Percentiles rank a stretch among this genome's conserved stretches.
phyloP scores from a whole-genome alignment of 1,140 invertebrate genomes.

The Caerostris extrusa region DNA sequence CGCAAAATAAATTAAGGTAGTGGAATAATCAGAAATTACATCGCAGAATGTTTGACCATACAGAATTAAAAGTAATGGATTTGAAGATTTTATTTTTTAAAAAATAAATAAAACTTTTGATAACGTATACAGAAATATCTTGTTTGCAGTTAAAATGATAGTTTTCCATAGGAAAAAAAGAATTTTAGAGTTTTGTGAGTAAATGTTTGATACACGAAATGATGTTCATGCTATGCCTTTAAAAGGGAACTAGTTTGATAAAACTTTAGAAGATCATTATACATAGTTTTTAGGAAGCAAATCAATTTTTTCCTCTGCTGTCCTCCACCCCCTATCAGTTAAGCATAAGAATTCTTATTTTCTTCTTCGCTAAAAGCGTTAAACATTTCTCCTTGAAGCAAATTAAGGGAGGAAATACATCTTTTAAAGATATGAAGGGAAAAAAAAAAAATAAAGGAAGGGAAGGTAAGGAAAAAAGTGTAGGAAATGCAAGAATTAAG shows the following conservation, averaged over 20 bases:
- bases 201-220: slow-evolving; percentile 46
- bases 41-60: not conserved
- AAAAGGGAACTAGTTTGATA: slow-evolving; percentile 41
- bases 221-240: slow-evolving; percentile 58
- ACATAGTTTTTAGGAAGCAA: slow-evolving; percentile 25
- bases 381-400: slow-evolving; percentile 57
- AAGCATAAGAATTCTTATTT: slow-evolving; percentile 13
- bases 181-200: not conserved
- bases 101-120: not conserved
- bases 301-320: not conserved
- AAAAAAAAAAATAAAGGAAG: not conserved
- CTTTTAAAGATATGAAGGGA: slow-evolving; percentile 33
- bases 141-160: slow-evolving; percentile 42
- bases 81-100: not conserved
- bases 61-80: slow-evolving; percentile 3
- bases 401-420: slow-evolving; percentile 60
- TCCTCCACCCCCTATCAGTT: not conserved
- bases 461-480: slow-evolving; percentile 18
- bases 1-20: not conserved
- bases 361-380: slow-evolving; percentile 61
- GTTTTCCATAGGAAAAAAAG: not conserved
- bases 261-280: slow-evolving; percentile 63
- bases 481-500: slow-evolving; percentile 66
- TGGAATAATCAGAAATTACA: not conserved
- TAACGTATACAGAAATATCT: not conserved